A percentile compares a stretch with the other conserved stretches of the same genome.
phyloP scores from a whole-genome alignment of 2,113 vertebrate genomes.

The Helogale parvula region DNA sequence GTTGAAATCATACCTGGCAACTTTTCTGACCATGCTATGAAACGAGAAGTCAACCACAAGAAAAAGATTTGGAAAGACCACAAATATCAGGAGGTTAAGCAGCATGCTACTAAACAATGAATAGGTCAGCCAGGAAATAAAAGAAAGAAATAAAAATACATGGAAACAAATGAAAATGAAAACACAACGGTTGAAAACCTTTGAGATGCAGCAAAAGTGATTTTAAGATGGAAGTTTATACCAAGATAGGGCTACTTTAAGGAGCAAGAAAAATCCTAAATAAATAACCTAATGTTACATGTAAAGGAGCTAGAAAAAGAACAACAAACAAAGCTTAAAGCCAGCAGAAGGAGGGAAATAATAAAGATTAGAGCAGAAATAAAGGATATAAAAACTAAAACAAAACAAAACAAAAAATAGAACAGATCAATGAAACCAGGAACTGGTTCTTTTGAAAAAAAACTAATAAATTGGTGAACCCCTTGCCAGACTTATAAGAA shows the following conservation, averaged over 20 bases:
- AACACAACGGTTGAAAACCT: too few species aligned
- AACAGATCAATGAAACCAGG: neutral
- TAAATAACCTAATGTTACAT: neutral
- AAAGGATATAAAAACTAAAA: neutral
- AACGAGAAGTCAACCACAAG: neutral
- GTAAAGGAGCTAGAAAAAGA: neutral
- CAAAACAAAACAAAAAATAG: neutral
- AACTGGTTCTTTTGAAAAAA: neutral
- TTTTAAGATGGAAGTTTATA: too few species aligned
- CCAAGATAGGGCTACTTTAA: too few species aligned
- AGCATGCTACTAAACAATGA: neutral
- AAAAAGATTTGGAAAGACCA: neutral
- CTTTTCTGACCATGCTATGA: too few species aligned
- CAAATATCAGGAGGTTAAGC: neutral
- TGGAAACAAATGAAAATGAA: too few species aligned
- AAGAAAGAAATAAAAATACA: too few species aligned
- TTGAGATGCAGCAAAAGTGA: too few species aligned
- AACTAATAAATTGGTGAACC: neutral
- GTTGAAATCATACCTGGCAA: too few species aligned
- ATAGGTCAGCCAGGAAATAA: neutral
- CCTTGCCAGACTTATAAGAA: neutral
- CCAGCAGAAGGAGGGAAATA: neutral
- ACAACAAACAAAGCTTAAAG: neutral
- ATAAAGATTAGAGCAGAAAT: neutral
- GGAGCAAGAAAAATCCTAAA: neutral